A percentile compares a stretch with the other conserved stretches of the same genome.
These are phyloP conservation scores for Aegotheles bennettii DNA, from an alignment of 2,113 vertebrate genomes.

Conservation along the genomic window DNA sequence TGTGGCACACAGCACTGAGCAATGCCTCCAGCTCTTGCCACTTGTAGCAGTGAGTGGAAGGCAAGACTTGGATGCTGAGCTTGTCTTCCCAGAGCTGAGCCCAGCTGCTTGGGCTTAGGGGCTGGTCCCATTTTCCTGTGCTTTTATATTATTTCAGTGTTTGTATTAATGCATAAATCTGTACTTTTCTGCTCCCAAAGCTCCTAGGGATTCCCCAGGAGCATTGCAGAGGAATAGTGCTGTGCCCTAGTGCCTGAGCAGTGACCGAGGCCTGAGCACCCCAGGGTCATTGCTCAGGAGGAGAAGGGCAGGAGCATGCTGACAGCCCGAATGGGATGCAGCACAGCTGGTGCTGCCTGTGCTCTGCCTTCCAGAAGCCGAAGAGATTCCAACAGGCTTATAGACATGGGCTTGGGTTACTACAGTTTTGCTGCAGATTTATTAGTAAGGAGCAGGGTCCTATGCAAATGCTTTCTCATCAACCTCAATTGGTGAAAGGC, in stretches of 20 bases:
- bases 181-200: background rate
- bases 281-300: background rate
- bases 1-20: accelerated
- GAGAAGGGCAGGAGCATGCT: background rate
- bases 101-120: background rate
- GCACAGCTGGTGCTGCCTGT: background rate
- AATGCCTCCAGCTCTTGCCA: background rate
- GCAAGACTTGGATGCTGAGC: background rate
- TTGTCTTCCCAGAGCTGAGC: background rate
- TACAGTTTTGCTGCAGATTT: background rate
- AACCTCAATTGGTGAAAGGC: background rate
- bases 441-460: background rate
- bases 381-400: background rate
- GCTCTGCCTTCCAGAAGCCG: background rate
- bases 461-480: background rate
- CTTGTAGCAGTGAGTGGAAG: background rate
- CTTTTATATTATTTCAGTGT: background rate
- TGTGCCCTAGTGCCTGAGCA: background rate
- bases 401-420: background rate
- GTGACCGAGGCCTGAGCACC: background rate
- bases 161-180: background rate
- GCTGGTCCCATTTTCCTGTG: background rate
- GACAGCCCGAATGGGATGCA: accelerated
- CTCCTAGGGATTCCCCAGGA: background rate
- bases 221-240: accelerated